Evolutionary conservation across 2,888 invertebrate genomes (phyloP).

Genomic region (Silvanus unidentatus): DNA sequence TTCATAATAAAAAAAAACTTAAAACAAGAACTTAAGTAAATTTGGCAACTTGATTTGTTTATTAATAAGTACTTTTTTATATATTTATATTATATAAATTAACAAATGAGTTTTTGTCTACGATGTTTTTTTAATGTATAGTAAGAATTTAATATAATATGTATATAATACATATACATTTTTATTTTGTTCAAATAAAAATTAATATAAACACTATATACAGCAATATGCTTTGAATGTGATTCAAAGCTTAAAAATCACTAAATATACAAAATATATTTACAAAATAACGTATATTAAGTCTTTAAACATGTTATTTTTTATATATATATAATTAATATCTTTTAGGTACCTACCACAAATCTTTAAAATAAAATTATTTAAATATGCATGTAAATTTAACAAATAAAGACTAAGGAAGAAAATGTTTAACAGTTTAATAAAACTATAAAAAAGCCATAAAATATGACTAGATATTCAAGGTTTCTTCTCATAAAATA

Average conservation of each 20-base stretch:
- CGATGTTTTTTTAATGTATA: too few species aligned
- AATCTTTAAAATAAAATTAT: too few species aligned
- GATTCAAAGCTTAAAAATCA: background rate
- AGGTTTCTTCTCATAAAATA: too few species aligned
- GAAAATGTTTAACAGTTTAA: too few species aligned
- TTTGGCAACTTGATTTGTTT: constrained; percentile 8
- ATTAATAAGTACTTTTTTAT: constrained; percentile 9
- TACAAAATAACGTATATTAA: constrained; percentile 1
- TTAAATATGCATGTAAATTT: too few species aligned
- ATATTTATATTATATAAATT: constrained; percentile 2
- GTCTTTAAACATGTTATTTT: background rate
- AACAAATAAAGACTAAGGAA: too few species aligned
- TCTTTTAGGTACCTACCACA: too few species aligned
- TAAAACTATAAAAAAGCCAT: too few species aligned
- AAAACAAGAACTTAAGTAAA: constrained; percentile 7
- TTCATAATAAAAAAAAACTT: background rate
- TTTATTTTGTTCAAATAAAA: constrained; percentile 12
- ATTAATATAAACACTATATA: constrained; percentile 15
- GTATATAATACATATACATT: constrained; percentile 11
- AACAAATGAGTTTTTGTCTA: too few species aligned
- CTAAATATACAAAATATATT: constrained; percentile 2
- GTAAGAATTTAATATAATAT: constrained; percentile 1
- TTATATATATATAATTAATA: too few species aligned
- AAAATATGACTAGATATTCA: too few species aligned
- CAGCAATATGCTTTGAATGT: constrained; percentile 9